Conservation (phyloP, 2,113 vertebrate genomes). For the Trichechus manatus region DNA sequence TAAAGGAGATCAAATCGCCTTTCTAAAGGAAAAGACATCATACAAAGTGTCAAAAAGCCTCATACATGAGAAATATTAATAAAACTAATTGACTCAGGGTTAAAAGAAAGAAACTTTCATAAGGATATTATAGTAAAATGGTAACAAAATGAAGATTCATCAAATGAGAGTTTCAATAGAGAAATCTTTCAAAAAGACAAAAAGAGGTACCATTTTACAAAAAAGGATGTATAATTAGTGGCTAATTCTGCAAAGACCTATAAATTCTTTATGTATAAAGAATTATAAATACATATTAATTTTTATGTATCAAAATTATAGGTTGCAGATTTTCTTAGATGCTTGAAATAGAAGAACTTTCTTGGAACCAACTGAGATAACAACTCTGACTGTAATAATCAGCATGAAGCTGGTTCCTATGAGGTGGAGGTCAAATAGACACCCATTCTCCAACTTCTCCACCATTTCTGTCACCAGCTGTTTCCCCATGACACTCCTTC, state of each 20-base stretch:
- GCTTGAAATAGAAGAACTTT: too few species aligned
- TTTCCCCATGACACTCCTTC: too few species aligned
- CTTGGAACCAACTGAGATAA: too few species aligned
- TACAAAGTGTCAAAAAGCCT: not conserved
- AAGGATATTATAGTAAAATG: not conserved
- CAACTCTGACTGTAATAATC: too few species aligned
- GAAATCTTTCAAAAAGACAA: not conserved
- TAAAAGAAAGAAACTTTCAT: not conserved
- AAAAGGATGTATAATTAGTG: not conserved
- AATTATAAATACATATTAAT: too few species aligned
- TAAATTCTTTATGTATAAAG: not conserved
- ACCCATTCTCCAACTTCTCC: too few species aligned
- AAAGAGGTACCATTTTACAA: not conserved
- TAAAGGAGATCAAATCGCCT: not conserved
- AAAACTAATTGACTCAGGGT: not conserved
- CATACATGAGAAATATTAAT: not conserved
- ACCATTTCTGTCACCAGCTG: too few species aligned
- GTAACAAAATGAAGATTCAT: not conserved
- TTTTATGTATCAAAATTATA: too few species aligned
- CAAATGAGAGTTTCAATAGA: not conserved
- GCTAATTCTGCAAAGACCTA: not conserved
- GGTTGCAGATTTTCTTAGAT: too few species aligned
- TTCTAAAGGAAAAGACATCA: not conserved
- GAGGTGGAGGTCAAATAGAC: too few species aligned
- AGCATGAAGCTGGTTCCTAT: too few species aligned